These are phyloP conservation scores for Brachionus sp. DNA, from an alignment of 1,140 invertebrate genomes.

Conservation along the genomic window DNA sequence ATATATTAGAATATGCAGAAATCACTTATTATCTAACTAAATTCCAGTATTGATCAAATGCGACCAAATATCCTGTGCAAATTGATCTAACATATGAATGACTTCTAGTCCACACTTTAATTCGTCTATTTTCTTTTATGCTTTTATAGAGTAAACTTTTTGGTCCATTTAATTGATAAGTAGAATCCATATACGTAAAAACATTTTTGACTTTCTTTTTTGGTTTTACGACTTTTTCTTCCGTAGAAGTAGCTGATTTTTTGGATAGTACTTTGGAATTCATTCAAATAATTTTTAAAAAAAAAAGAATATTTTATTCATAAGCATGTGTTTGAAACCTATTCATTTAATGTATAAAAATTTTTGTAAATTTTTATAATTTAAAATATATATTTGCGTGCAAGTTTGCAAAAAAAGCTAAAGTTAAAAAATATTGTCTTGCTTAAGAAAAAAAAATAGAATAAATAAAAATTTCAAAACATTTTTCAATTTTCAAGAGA, in stretches of 20 bases:
- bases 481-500: neutral
- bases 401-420: neutral
- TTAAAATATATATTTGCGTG: neutral
- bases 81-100: slow-evolving; percentile 68
- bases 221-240: neutral
- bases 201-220: slow-evolving; percentile 44
- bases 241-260: neutral
- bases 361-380: neutral
- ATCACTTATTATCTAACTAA: slow-evolving; percentile 59
- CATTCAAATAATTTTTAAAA: neutral
- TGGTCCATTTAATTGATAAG: slow-evolving; percentile 50
- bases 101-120: slow-evolving; percentile 60
- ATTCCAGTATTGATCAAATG: slow-evolving; percentile 94
- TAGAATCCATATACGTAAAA: slow-evolving; percentile 39
- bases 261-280: neutral
- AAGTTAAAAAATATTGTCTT: neutral
- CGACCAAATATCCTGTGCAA: slow-evolving; percentile 73
- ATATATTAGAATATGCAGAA: neutral
- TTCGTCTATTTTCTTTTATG: slow-evolving; percentile 52
- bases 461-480: too few relatives aligned
- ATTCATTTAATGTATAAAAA: neutral
- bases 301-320: neutral
- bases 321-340: neutral
- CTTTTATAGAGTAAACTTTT: slow-evolving; percentile 52
- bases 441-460: neutral